phyloP scores from a whole-genome alignment of 2,888 invertebrate species.

The Ennomos quercinarius region DNA sequence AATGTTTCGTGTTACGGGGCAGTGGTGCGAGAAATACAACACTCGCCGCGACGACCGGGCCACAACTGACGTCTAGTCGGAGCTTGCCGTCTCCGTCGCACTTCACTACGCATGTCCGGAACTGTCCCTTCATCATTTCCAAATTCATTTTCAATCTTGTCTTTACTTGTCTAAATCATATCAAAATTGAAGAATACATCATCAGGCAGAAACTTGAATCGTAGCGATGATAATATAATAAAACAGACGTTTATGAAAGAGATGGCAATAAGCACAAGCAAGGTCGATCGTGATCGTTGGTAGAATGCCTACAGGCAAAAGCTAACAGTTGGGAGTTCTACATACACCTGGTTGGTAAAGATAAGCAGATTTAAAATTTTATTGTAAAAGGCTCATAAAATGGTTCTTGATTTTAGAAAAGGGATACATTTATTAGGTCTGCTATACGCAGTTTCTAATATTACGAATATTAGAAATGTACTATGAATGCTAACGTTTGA shows the following conservation, averaged over 20 bases:
- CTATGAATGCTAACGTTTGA: no score
- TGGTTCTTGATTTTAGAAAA: conserved; percentile 32
- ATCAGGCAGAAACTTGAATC: conserved; percentile 1
- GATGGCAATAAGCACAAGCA: conserved; percentile 55
- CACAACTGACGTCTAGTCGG: conserved; percentile 69
- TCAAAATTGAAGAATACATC: conserved; percentile 7
- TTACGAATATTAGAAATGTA: no score
- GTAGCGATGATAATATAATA: conserved; percentile 28
- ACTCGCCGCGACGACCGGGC: conserved; percentile 69
- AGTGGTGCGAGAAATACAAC: conserved; percentile 53
- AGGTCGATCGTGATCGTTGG: conserved; percentile 73
- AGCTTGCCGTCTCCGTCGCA: conserved; percentile 69
- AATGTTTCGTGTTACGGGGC: conserved; percentile 52
- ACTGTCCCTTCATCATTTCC: conserved; percentile 70
- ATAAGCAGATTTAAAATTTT: conserved; percentile 66
- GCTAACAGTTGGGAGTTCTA: conserved; percentile 57
- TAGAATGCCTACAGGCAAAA: conserved; percentile 60
- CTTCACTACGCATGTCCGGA: conserved; percentile 82
- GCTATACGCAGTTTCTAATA: no score
- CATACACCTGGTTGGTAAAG: conserved; percentile 72
- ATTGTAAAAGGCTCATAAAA: conserved; percentile 50
- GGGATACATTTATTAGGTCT: not conserved
- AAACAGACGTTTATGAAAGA: conserved; percentile 46
- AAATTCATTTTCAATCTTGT: conserved; percentile 55
- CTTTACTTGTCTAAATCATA: conserved; percentile 38